These are phyloP conservation scores for Aphaenogaster rudis DNA, from an alignment of 1,140 invertebrate genomes.

Conservation along the genomic window DNA sequence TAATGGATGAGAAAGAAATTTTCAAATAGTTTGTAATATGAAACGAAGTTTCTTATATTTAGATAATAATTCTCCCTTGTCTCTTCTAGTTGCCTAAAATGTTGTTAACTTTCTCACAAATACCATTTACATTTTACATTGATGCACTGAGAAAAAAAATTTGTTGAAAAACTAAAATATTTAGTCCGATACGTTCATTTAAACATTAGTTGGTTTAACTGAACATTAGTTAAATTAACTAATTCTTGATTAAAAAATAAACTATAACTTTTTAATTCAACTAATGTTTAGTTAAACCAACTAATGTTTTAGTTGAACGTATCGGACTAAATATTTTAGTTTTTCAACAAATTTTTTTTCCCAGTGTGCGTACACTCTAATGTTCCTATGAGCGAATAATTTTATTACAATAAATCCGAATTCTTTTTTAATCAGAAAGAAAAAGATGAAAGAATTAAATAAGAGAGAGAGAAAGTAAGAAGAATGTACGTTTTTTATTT, in stretches of 20 bases:
- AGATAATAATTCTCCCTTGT: background rate
- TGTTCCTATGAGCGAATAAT: background rate
- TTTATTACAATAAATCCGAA: conserved; percentile 2
- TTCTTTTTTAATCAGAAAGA: background rate
- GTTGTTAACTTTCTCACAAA: background rate
- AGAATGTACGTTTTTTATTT: conserved; percentile 1
- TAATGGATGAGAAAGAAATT: background rate
- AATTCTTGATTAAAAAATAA: no score
- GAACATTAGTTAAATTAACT: no score
- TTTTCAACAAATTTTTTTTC: no score
- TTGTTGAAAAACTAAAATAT: no score
- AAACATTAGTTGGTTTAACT: no score
- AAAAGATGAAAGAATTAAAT: background rate
- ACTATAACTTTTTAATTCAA: no score
- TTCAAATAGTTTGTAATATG: conserved; percentile 22
- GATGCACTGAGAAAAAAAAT: no score
- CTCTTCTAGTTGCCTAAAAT: background rate
- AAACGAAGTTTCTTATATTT: conserved; percentile 3
- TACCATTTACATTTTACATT: conserved; percentile 7
- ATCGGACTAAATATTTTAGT: no score
- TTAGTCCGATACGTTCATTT: no score
- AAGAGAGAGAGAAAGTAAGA: background rate
- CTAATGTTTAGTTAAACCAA: no score
- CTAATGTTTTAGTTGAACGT: no score
- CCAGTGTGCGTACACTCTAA: background rate